phyloP scores from a whole-genome alignment of 2,113 vertebrate genomes.

The Gallinago media region DNA sequence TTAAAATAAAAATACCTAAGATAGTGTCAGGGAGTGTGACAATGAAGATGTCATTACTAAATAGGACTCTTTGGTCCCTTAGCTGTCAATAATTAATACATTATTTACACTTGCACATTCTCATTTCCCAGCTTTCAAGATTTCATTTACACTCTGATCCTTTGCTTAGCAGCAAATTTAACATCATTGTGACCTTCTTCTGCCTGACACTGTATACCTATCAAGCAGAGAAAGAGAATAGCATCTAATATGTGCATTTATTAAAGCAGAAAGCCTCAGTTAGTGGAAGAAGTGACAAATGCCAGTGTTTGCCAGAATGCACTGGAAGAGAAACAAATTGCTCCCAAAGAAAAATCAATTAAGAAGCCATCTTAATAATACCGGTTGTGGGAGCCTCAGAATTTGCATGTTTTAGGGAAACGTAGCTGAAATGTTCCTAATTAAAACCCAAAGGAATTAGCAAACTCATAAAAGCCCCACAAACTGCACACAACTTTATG shows the following conservation, averaged over 20 bases:
- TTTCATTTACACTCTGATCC: conserved; percentile 90
- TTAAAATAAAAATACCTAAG: conserved; percentile 63
- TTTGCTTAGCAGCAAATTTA: conserved; percentile 83
- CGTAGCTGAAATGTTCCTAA: conserved; percentile 28
- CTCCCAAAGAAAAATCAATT: conserved; percentile 70
- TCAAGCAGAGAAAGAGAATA: conserved; percentile 58
- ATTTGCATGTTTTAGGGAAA: conserved; percentile 22
- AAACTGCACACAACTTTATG: neutral
- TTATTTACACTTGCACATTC: conserved; percentile 93
- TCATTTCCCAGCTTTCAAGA: conserved; percentile 85
- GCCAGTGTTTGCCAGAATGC: conserved; percentile 52
- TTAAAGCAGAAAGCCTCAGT: conserved; percentile 64
- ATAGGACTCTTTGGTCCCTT: conserved; percentile 75
- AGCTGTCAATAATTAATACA: conserved; percentile 92
- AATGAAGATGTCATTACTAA: conserved; percentile 81
- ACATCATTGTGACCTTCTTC: conserved; percentile 79
- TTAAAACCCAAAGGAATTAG: conserved; percentile 52
- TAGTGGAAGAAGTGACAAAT: conserved; percentile 61
- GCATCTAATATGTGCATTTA: conserved; percentile 73
- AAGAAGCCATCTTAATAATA: conserved; percentile 29
- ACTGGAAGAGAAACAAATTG: conserved; percentile 60
- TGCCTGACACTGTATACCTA: conserved; percentile 56
- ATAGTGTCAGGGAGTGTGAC: conserved; percentile 52
- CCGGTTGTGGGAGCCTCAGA: neutral
- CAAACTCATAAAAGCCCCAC: neutral